These are phyloP conservation scores for Drosophila testacea DNA, from an alignment of 2,888 invertebrate genomes.

Conservation along the genomic window DNA sequence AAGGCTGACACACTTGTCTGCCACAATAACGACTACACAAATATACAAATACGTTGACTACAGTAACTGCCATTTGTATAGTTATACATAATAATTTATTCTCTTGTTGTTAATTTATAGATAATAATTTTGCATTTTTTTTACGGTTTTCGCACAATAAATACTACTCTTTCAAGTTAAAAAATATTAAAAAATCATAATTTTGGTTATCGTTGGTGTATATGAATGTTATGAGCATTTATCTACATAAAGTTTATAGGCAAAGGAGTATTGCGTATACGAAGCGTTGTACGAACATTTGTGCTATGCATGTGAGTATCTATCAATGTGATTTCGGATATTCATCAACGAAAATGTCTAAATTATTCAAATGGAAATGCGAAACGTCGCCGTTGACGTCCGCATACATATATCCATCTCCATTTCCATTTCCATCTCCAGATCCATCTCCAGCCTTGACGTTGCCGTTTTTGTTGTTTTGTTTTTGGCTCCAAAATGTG, in stretches of 20 bases:
- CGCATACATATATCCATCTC: constrained; percentile 13
- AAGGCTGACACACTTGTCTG: constrained; percentile 32
- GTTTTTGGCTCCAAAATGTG: constrained; percentile 62
- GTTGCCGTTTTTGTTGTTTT: constrained; percentile 41
- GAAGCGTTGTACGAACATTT: constrained; percentile 33
- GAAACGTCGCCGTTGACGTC: constrained; percentile 59
- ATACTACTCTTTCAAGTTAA: background rate
- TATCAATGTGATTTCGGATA: constrained; percentile 81
- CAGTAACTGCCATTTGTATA: constrained; percentile 3
- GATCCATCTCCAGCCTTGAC: constrained; percentile 21
- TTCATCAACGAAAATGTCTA: constrained; percentile 82
- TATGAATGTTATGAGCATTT: background rate
- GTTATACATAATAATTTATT: background rate
- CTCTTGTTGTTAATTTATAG: no score
- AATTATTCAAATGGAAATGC: constrained; percentile 82
- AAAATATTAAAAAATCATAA: no score
- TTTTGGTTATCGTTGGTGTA: no score
- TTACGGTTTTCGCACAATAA: background rate
- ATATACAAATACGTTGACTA: background rate
- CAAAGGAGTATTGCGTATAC: constrained; percentile 47
- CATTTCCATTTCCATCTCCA: constrained; percentile 1
- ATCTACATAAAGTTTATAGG: constrained; percentile 3
- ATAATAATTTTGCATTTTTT: no score
- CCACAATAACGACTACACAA: constrained; percentile 7
- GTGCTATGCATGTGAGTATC: constrained; percentile 47